Percentiles rank a stretch among this genome's conserved stretches.
These are phyloP conservation scores for Lota lota DNA, from an alignment of 2,113 vertebrate genomes.

Conservation along the genomic window DNA sequence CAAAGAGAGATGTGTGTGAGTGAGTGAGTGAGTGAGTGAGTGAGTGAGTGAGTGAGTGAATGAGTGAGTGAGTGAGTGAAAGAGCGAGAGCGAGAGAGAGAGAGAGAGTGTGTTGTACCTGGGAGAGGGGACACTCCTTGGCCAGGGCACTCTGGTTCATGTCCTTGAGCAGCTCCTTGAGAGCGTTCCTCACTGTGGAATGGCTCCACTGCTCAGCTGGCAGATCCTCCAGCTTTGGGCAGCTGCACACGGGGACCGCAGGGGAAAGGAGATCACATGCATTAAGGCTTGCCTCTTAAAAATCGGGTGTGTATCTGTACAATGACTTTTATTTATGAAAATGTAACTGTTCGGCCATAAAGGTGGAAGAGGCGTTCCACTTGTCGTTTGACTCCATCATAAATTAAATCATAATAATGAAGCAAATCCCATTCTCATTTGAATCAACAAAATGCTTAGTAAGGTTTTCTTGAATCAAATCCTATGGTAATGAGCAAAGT, in stretches of 20 bases:
- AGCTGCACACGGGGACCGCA: constrained; percentile 68
- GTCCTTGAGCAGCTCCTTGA: constrained; percentile 96
- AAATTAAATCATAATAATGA: too few relatives aligned
- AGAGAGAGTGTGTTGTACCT: constrained; percentile 69
- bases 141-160: constrained; percentile 98
- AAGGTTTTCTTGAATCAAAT: too few relatives aligned
- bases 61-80: neutral
- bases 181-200: constrained; percentile 92
- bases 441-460: too few relatives aligned
- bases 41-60: constrained; percentile 9
- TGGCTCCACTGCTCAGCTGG: constrained; percentile 95
- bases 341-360: too few relatives aligned
- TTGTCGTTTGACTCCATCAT: too few relatives aligned
- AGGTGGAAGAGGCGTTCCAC: too few relatives aligned
- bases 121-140: constrained; percentile 95
- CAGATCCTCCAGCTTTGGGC: constrained; percentile 93
- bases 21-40: neutral
- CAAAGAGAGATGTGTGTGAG: neutral
- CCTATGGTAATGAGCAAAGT: too few relatives aligned
- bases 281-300: too few relatives aligned
- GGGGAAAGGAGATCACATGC: neutral
- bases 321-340: too few relatives aligned
- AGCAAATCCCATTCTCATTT: too few relatives aligned
- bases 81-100: too few relatives aligned
- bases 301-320: too few relatives aligned